Base-by-base conservation (phyloP, 1,140 invertebrate genomes). In the Euura saliciscinereae region DNA sequence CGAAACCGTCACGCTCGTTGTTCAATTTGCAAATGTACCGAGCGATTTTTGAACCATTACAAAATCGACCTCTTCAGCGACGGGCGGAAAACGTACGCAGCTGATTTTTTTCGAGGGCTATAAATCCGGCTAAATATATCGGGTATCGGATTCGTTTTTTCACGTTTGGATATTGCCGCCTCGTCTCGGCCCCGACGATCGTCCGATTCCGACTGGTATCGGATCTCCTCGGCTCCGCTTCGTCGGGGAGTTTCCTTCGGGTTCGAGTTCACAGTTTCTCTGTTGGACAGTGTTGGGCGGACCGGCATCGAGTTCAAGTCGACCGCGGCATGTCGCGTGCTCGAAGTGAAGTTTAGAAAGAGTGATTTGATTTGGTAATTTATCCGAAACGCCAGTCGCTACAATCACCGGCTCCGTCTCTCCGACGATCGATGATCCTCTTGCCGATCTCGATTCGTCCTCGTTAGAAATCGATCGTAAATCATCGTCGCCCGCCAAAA, bases 181-280 rank as follows among this genome's bases (percentile, higher is more conserved):
- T 59, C 51, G 10, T 59, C 51, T 51, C 51, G 8, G 6, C 28
- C 28, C 28, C 28, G 28, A 28, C 28, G 51, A 59, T 59, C 51
- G 51, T 8, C 2, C 10, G 0, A 59, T 59, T 59, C 51, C 51
- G 51, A 11, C 8, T 11, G 51, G 13, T 8, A 59, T 59, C 51
- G 51, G 51, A 4, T 11, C 10, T 4, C 6, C 1, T 59, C 51
- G 51, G 51, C 51, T 59, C 51, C 51, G 13, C 28, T 59, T 59
- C 51, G 51, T 8, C 51, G 51, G 51, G 51, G 51, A 59, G 51
- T 59, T 59, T 59, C 51, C 51, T 59, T 59, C 51, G 51, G 51
- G 0, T 59, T 59, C 51, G 51, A 59, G 51, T 59, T 8, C 13
- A n/a, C 51, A 6, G 51, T 59, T n/a, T 28, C 3, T 3, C 3